Evolutionary conservation across 1,140 invertebrate genomes (phyloP).

Genomic region (Drosophila sturtevanti): DNA sequence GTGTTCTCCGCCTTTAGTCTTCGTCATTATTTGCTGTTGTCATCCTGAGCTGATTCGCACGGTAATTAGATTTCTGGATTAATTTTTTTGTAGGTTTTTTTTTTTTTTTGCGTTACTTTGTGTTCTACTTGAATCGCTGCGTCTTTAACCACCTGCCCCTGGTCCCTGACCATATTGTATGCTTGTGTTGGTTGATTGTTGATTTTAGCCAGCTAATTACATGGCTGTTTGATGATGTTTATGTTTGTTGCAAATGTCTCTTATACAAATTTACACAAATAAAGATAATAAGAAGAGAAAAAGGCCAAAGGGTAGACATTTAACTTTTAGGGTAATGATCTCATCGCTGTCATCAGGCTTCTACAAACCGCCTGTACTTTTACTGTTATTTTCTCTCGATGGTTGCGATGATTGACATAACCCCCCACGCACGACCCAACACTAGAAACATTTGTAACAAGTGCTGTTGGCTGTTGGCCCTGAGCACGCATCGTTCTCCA

Average conservation of each 20-base stretch:
- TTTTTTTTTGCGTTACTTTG: slow-evolving; percentile 53
- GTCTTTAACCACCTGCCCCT: slow-evolving; percentile 5
- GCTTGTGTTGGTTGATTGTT: slow-evolving; percentile 26
- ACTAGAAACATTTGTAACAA: slow-evolving; percentile 25
- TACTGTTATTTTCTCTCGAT: slow-evolving; percentile 28
- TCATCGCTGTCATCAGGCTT: slow-evolving; percentile 61
- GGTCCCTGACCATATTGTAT: not conserved
- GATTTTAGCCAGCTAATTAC: slow-evolving; percentile 68
- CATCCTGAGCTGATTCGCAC: slow-evolving; percentile 44
- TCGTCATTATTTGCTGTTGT: slow-evolving; percentile 32
- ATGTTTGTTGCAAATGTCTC: not conserved
- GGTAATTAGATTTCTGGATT: slow-evolving; percentile 81
- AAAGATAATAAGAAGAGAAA: slow-evolving; percentile 43
- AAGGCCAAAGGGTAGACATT: slow-evolving; percentile 28
- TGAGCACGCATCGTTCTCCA: slow-evolving; percentile 46
- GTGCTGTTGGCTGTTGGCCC: slow-evolving; percentile 57
- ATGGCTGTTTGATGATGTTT: slow-evolving; percentile 31
- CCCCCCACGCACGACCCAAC: slow-evolving; percentile 29
- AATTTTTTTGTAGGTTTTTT: slow-evolving; percentile 49
- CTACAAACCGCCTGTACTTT: slow-evolving; percentile 35
- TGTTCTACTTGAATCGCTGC: slow-evolving; percentile 13
- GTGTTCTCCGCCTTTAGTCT: slow-evolving; percentile 14
- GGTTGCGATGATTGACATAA: slow-evolving; percentile 63
- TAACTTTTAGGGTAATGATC: slow-evolving; percentile 75
- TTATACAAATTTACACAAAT: slow-evolving; percentile 23